Evolutionary conservation across 2,797 vertebrate species (phyloP), one percentile per base, ranked within the genome.

Genomic region (Gallinago solitaria): DNA sequence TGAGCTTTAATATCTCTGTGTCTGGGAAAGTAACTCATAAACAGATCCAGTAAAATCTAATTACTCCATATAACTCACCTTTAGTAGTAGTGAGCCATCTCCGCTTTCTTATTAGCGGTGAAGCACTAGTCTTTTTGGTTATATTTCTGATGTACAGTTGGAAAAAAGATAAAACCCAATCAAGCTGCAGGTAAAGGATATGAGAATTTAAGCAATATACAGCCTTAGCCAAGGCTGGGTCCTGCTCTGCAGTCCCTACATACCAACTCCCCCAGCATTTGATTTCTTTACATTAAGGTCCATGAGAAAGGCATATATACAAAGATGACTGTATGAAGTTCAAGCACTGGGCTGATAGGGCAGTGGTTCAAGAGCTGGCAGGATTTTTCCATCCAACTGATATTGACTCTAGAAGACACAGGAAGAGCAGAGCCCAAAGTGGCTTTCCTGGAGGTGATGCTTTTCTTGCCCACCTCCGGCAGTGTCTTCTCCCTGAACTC

Each of bases 21-120:
- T 70, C 91, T 95, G 82, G 84, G 82, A 93, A 97, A 92, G 92
- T 90, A 96, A 95, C 80, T 96, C 82, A 89, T 95, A 96, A 96
- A 96, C 73, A 97, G 80, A 93, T 85, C 75, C 54, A 90, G 68
- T 95, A 91, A 96, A 96, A 93, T 78, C 83, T 93, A 95, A 96
- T 97, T 92, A 94, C 64, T 89, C 80, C 25, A 41, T 64, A 85
- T 93, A 96, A 95, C 81, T 97, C 94, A 96, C 93, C 91, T 95
- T 93, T 89, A 83, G 75, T n/a, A 78, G 80, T 13, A 87, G 61
- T 35, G 74, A 91, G 75, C 89, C 91, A 91, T 79, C 67, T 67
- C 33, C 0, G 0, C 85, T 83, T 94, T 88, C 82, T 75, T 87
- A 85, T 83, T 89, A 91, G 61, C 54, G 28, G 30, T 25, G 82